These are phyloP conservation scores for Semotilus atromaculatus DNA, from an alignment of 2,797 vertebrate genomes.

Conservation along the genomic window DNA sequence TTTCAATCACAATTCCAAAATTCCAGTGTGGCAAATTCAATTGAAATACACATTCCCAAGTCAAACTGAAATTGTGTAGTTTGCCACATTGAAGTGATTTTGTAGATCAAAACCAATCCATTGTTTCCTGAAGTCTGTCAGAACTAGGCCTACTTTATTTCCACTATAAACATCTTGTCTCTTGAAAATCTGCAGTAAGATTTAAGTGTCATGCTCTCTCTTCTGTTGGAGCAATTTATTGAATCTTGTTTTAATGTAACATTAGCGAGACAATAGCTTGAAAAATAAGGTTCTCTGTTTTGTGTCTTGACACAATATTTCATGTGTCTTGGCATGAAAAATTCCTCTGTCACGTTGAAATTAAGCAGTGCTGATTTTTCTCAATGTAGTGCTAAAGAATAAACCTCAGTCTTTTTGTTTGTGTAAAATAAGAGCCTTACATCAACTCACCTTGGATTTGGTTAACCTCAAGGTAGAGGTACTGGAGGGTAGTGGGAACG, in stretches of 20 bases:
- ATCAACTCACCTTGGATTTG: conserved; percentile 74
- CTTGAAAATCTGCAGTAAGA: too few relatives aligned
- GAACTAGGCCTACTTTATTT: too few relatives aligned
- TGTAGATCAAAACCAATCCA: too few relatives aligned
- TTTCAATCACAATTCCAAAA: background rate
- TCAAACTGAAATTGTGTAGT: background rate
- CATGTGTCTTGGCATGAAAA: background rate
- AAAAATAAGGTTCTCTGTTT: conserved; percentile 3
- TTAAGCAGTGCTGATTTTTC: background rate
- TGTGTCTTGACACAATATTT: background rate
- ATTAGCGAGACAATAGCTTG: too few relatives aligned
- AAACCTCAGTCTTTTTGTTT: background rate
- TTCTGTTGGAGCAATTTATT: too few relatives aligned
- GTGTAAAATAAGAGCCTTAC: background rate
- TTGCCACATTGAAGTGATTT: too few relatives aligned
- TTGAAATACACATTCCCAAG: background rate
- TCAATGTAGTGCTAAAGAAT: background rate
- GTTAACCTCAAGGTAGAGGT: conserved; percentile 82
- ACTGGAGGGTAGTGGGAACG: conserved; percentile 74
- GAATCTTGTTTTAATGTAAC: too few relatives aligned
- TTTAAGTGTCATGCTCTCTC: too few relatives aligned
- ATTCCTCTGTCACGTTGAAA: conserved; percentile 1
- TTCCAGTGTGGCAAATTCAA: background rate
- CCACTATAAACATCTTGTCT: too few relatives aligned
- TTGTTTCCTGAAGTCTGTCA: too few relatives aligned